Percentiles rank a stretch among this genome's conserved stretches.
phyloP scores from a whole-genome alignment of 2,888 invertebrate genomes.

The Synergus itoensis region DNA sequence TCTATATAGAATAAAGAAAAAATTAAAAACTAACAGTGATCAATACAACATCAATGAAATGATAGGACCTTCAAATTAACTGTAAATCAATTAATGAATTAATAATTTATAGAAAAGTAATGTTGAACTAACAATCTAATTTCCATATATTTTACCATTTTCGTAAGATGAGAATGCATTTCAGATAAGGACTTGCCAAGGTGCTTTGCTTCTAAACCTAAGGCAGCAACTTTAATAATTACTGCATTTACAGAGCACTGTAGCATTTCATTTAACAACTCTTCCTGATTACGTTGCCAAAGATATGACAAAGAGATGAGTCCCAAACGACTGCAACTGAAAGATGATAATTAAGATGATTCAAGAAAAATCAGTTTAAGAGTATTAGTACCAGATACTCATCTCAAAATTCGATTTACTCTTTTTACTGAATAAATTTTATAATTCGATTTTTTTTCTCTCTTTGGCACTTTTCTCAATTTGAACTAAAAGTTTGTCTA shows the following conservation, averaged over 20 bases:
- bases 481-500: too few relatives aligned
- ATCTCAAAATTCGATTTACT: too few relatives aligned
- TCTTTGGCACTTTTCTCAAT: too few relatives aligned
- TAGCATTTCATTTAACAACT: constrained; percentile 98
- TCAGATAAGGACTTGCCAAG: constrained; percentile 91
- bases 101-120: too few relatives aligned
- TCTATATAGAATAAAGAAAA: constrained; percentile 75
- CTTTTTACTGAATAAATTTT: too few relatives aligned
- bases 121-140: too few relatives aligned
- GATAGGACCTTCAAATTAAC: too few relatives aligned
- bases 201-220: constrained; percentile 94
- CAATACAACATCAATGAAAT: neutral
- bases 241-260: constrained; percentile 94
- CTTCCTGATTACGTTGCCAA: constrained; percentile 97
- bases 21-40: neutral
- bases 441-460: too few relatives aligned
- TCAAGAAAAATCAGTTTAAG: neutral
- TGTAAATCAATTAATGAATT: too few relatives aligned
- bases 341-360: constrained; percentile 65
- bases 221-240: constrained; percentile 97
- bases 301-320: constrained; percentile 94
- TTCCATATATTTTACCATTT: constrained; percentile 81
- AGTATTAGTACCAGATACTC: too few relatives aligned
- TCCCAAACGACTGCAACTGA: constrained; percentile 93
- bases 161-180: constrained; percentile 91